Evolutionary conservation across 1,140 invertebrate species (phyloP).

Genomic region (Lepidurus apus): DNA sequence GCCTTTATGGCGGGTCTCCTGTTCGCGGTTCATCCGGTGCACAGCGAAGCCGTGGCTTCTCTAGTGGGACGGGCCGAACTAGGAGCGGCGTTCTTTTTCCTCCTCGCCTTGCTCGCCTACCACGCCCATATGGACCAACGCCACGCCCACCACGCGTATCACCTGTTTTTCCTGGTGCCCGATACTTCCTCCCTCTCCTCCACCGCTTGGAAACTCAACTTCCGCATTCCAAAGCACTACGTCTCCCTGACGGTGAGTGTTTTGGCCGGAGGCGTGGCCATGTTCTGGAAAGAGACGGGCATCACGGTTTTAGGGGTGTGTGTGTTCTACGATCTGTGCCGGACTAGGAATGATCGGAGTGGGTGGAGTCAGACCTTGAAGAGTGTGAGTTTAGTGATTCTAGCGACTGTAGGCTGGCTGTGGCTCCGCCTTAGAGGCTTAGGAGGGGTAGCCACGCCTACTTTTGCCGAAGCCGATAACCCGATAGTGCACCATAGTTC

Average conservation of each 20-base stretch:
- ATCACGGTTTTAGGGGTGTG: slow-evolving; percentile 6
- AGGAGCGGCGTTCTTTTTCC: slow-evolving; percentile 49
- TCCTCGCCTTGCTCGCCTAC: slow-evolving; percentile 45
- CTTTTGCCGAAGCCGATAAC: slow-evolving; percentile 84
- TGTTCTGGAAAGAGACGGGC: slow-evolving; percentile 35
- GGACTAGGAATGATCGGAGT: background rate
- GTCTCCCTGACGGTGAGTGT: background rate
- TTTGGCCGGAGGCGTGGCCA: slow-evolving; percentile 26
- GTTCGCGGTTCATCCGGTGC: slow-evolving; percentile 43
- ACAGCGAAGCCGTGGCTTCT: slow-evolving; percentile 54
- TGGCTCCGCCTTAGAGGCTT: slow-evolving; percentile 54
- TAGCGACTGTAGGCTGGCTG: slow-evolving; percentile 46
- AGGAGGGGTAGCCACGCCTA: slow-evolving; percentile 60
- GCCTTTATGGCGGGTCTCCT: slow-evolving; percentile 42
- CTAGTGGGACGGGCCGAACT: slow-evolving; percentile 53
- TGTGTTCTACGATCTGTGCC: background rate
- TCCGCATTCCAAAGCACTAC: background rate
- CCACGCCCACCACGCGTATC: background rate
- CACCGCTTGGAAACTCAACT: background rate
- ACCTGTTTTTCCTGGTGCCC: background rate
- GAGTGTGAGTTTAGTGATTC: slow-evolving; percentile 1
- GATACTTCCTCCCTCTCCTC: background rate
- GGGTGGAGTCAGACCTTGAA: background rate
- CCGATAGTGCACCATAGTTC: slow-evolving; percentile 70
- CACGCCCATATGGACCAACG: slow-evolving; percentile 29